A percentile compares a stretch with the other conserved stretches of the same genome.
phyloP scores from a whole-genome alignment of 2,888 invertebrate species.

The Caenorhabditis sp. region DNA sequence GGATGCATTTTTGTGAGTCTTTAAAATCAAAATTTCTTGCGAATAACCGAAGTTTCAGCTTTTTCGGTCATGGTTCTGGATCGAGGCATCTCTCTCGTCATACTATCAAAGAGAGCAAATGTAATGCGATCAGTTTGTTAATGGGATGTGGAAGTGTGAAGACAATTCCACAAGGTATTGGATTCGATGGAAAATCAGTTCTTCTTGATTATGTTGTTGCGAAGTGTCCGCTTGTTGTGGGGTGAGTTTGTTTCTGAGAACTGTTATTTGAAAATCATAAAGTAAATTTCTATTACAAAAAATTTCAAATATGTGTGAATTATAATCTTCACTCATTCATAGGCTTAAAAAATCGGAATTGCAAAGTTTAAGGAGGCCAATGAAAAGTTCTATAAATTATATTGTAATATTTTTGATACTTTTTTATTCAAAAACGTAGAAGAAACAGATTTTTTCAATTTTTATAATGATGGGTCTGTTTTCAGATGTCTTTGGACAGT shows the following conservation, averaged over 20 bases:
- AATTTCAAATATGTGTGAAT: too few relatives aligned
- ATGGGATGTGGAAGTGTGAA: slow-evolving; percentile 66
- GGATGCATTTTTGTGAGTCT: slow-evolving; percentile 62
- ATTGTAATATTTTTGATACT: too few relatives aligned
- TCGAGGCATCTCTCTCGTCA: slow-evolving; percentile 33
- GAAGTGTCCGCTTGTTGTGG: slow-evolving; percentile 63
- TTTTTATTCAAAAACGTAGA: too few relatives aligned
- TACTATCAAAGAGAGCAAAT: slow-evolving; percentile 52
- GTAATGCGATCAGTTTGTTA: slow-evolving; percentile 59
- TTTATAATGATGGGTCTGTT: neutral
- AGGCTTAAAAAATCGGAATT: too few relatives aligned
- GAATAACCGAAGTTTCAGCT: slow-evolving; percentile 35
- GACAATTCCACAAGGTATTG: slow-evolving; percentile 58
- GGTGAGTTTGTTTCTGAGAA: slow-evolving; percentile 11
- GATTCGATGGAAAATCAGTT: slow-evolving; percentile 57
- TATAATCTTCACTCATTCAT: too few relatives aligned
- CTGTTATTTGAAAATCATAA: neutral
- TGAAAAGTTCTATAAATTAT: too few relatives aligned
- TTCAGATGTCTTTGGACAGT: slow-evolving; percentile 65
- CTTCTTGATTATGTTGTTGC: slow-evolving; percentile 62
- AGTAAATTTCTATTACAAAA: too few relatives aligned
- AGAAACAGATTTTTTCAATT: too few relatives aligned
- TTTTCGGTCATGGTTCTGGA: slow-evolving; percentile 57
- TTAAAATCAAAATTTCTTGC: neutral
- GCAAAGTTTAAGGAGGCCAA: too few relatives aligned